Percentiles rank a stretch among this genome's conserved stretches.
phyloP scores from a whole-genome alignment of 2,113 vertebrate species.

The Macrotus californicus region DNA sequence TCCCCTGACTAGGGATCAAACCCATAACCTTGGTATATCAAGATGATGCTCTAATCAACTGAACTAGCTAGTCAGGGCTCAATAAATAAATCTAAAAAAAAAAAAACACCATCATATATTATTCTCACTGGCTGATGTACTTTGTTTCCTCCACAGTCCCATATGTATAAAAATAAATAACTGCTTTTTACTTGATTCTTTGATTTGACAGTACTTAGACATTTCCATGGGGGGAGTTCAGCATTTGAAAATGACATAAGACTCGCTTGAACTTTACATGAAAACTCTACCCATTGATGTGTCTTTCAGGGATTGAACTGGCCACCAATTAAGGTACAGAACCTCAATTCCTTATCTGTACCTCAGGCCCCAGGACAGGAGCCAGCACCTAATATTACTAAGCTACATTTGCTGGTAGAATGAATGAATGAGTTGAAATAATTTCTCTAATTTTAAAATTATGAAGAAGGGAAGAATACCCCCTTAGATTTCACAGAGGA shows the following conservation, averaged over 20 bases:
- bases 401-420: background rate
- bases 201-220: background rate
- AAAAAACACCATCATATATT: background rate
- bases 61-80: too few species aligned
- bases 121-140: background rate
- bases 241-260: background rate
- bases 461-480: background rate
- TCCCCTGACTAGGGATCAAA: too few species aligned
- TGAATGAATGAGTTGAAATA: background rate
- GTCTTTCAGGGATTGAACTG: background rate
- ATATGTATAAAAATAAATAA: background rate
- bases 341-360: background rate
- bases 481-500: background rate
- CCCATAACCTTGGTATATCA: too few species aligned
- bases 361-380: background rate
- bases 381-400: background rate
- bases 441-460: conserved; percentile 10
- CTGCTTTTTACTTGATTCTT: background rate
- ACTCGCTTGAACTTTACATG: background rate
- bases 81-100: too few species aligned
- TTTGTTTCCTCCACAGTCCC: background rate
- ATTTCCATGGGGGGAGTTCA: background rate
- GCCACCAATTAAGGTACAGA: background rate
- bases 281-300: background rate
- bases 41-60: too few species aligned